Evolutionary conservation across 2,888 invertebrate genomes (phyloP).

Genomic region (Lamellibrachia satsuma): DNA sequence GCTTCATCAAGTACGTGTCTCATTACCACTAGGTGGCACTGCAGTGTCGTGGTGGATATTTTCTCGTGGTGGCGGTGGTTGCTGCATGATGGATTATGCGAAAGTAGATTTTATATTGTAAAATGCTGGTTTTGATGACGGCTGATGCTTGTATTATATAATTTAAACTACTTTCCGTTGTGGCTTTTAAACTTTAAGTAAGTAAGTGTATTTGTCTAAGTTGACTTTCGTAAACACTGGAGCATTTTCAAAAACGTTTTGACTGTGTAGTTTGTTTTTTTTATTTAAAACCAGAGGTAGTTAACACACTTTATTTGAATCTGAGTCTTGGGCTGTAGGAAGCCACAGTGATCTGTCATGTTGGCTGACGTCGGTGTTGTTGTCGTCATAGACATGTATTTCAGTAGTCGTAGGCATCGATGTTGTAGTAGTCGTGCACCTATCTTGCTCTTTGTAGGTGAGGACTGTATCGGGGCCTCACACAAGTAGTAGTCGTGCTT

Average conservation of each 20-base stretch:
- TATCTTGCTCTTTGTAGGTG: constrained; percentile 10
- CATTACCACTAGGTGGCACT: neutral
- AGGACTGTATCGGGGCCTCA: neutral
- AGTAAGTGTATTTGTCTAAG: neutral
- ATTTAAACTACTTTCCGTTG: neutral
- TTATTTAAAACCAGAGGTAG: neutral
- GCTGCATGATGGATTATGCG: constrained; percentile 21
- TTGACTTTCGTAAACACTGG: neutral
- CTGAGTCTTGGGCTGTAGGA: neutral
- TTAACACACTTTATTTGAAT: neutral
- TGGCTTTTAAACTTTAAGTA: neutral
- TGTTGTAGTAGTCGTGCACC: constrained; percentile 13
- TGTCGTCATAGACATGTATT: neutral
- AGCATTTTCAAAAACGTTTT: neutral
- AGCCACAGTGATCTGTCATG: neutral
- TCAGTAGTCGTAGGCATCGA: neutral
- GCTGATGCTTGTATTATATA: neutral
- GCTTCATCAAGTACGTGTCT: neutral
- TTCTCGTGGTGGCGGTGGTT: neutral
- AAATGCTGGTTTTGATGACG: neutral
- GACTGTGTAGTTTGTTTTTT: neutral
- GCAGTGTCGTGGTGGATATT: neutral
- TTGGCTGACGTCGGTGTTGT: neutral
- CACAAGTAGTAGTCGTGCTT: neutral
- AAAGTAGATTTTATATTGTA: neutral